Percentiles rank a stretch among this genome's conserved stretches.
Conservation (phyloP, 2,113 vertebrate genomes). For the Chascanopsetta lugubris region DNA sequence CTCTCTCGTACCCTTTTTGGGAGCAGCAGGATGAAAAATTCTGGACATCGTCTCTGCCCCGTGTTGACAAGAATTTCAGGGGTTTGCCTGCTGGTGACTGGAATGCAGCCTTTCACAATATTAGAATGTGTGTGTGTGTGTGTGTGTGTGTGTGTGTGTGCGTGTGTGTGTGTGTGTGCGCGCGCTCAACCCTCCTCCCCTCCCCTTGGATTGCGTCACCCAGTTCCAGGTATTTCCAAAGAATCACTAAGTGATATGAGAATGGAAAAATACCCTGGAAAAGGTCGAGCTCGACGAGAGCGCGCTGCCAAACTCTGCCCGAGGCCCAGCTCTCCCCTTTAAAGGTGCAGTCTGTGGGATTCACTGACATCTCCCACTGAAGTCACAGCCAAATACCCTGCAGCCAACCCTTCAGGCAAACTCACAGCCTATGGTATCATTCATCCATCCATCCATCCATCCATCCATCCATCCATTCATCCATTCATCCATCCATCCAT, state of each 20-base stretch:
- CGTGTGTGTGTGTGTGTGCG: neutral
- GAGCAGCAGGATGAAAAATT: constrained; percentile 46
- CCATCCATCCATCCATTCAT: no score
- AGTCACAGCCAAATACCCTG: no score
- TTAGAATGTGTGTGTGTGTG: constrained; percentile 14
- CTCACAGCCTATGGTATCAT: no score
- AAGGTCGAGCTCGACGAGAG: neutral
- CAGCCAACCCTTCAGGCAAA: no score
- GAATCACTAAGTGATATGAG: neutral
- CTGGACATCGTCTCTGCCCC: constrained; percentile 59
- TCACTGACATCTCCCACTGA: no score
- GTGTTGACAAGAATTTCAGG: constrained; percentile 69
- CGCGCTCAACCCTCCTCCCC: constrained; percentile 5
- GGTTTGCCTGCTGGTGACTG: constrained; percentile 50
- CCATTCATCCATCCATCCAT: no score
- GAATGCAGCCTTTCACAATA: constrained; percentile 51
- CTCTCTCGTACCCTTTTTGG: neutral
- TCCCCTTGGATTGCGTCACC: neutral
- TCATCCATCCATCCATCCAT: no score
- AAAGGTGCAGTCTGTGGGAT: no score
- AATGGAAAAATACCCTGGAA: neutral
- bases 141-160: constrained; percentile 5
- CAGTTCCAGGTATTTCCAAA: constrained; percentile 6
- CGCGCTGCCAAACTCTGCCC: no score
- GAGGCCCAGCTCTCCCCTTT: neutral